Percentiles rank a stretch among this genome's conserved stretches.
These are phyloP conservation scores for Clarias magur DNA, from an alignment of 2,113 vertebrate genomes.

Conservation along the genomic window DNA sequence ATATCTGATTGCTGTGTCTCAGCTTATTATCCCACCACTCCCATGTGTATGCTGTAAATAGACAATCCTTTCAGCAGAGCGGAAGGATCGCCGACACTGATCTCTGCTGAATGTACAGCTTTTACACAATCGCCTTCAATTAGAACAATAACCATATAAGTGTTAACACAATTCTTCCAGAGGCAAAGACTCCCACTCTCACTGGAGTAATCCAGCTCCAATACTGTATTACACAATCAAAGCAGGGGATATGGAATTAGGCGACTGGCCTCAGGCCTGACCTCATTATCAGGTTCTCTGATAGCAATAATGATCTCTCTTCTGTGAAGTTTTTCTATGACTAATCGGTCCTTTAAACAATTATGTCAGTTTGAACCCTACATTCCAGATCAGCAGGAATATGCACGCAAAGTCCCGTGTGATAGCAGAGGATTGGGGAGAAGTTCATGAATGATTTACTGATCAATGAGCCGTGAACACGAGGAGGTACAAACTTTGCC, in stretches of 20 bases:
- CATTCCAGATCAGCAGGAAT: not conserved
- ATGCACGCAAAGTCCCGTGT: not conserved
- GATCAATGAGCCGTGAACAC: not conserved
- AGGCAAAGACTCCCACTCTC: not conserved
- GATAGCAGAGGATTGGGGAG: not conserved
- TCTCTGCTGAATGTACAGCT: not conserved
- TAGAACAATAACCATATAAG: not conserved
- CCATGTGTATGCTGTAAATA: not conserved
- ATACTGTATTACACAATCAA: not conserved
- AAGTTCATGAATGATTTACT: slow-evolving; percentile 20
- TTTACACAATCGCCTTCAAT: not conserved
- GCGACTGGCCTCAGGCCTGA: not conserved
- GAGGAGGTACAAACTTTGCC: not conserved
- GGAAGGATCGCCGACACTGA: not conserved
- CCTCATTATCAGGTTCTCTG: not conserved
- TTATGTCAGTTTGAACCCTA: not conserved
- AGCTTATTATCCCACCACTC: not conserved
- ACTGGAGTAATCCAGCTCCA: not conserved
- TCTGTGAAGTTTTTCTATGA: not conserved
- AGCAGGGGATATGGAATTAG: not conserved
- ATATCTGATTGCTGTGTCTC: not conserved
- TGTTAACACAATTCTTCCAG: not conserved
- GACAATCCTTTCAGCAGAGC: slow-evolving; percentile 5
- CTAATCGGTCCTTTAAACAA: not conserved
- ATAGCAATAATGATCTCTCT: not conserved